phyloP scores from a whole-genome alignment of 2,797 vertebrate genomes.

The Acrossocheilus wenchowensis region DNA sequence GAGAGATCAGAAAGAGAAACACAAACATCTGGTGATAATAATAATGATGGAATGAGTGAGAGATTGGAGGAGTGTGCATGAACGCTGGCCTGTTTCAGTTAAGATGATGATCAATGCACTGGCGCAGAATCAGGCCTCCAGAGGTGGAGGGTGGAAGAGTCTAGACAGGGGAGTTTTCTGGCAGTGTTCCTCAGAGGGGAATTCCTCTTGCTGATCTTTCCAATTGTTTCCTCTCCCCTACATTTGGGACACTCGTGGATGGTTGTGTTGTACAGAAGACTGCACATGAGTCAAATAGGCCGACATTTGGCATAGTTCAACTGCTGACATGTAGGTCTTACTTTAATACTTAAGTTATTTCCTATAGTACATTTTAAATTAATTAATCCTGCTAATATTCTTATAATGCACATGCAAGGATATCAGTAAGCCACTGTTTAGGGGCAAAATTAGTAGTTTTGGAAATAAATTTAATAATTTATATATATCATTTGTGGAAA shows the following conservation, averaged over 20 bases:
- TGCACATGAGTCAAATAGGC: not conserved
- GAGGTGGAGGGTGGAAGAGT: slow-evolving; percentile 53
- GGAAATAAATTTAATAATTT: not conserved
- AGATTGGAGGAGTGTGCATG: slow-evolving; percentile 44
- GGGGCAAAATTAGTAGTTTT: not conserved
- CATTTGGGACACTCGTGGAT: slow-evolving; percentile 13
- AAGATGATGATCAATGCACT: slow-evolving; percentile 54
- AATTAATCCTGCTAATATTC: not conserved
- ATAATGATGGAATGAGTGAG: slow-evolving; percentile 49
- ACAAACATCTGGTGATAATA: slow-evolving; percentile 50
- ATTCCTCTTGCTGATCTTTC: slow-evolving; percentile 48
- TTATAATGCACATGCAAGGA: not conserved
- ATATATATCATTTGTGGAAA: not conserved
- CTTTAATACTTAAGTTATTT: not conserved
- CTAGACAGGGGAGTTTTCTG: slow-evolving; percentile 58
- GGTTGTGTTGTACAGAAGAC: slow-evolving; percentile 25
- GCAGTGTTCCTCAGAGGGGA: slow-evolving; percentile 52
- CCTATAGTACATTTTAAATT: not conserved
- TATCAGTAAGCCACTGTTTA: not conserved
- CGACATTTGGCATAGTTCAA: slow-evolving; percentile 6
- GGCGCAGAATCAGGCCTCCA: slow-evolving; percentile 54
- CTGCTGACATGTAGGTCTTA: not conserved
- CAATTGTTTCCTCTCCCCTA: slow-evolving; percentile 35
- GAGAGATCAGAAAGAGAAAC: slow-evolving; percentile 21
- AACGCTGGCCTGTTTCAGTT: slow-evolving; percentile 52